Conservation (phyloP, 2,888 invertebrate species). For the Drosophila melanosoma region DNA sequence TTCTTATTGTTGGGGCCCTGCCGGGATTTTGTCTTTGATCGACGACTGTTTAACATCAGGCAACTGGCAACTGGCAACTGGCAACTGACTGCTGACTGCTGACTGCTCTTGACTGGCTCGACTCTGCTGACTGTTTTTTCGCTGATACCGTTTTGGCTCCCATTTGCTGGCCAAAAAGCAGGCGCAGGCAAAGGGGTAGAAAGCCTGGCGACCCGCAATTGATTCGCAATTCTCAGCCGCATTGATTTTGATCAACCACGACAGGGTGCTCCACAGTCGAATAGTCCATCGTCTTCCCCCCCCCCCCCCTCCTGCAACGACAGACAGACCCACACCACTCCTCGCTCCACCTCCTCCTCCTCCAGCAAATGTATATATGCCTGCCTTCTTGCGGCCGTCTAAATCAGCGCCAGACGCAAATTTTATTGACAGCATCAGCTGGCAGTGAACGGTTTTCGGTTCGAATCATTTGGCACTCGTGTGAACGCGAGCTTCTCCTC, state of each 20-base stretch:
- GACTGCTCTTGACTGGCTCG: slow-evolving; percentile 14
- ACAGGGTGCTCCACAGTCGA: slow-evolving; percentile 67
- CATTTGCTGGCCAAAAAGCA: slow-evolving; percentile 48
- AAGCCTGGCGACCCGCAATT: slow-evolving; percentile 69
- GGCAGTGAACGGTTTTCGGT: slow-evolving; percentile 62
- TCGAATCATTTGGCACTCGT: slow-evolving; percentile 74
- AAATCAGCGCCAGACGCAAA: slow-evolving; percentile 75
- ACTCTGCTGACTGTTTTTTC: slow-evolving; percentile 9
- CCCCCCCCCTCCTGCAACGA: background rate
- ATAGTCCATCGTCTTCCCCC: slow-evolving; percentile 11
- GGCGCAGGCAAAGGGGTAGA: slow-evolving; percentile 32
- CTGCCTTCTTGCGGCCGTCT: slow-evolving; percentile 23
- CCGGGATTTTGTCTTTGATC: slow-evolving; percentile 78
- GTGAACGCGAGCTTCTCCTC: slow-evolving; percentile 56
- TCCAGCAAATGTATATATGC: background rate
- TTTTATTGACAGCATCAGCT: slow-evolving; percentile 78
- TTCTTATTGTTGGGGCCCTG: slow-evolving; percentile 45
- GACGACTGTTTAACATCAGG: slow-evolving; percentile 74
- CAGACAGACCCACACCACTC: background rate
- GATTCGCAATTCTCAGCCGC: slow-evolving; percentile 77
- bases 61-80: slow-evolving; percentile 37
- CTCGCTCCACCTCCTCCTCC: background rate
- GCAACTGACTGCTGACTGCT: slow-evolving; percentile 15
- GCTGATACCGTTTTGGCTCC: slow-evolving; percentile 64
- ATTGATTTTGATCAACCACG: slow-evolving; percentile 79